These are phyloP conservation scores for Chrysopilus asiliformis DNA, from an alignment of 2,888 invertebrate species.

Conservation along the genomic window DNA sequence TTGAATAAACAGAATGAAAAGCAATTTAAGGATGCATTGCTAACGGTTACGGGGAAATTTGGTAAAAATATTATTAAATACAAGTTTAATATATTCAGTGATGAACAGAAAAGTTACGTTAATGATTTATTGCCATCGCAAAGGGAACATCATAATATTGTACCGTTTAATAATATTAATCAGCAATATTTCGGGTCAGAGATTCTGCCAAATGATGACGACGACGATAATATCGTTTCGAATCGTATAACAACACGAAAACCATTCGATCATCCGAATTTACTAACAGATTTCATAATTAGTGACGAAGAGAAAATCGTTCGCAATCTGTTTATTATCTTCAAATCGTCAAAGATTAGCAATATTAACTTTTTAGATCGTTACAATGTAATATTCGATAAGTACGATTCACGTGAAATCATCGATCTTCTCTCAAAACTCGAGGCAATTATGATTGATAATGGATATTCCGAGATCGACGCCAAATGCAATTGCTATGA, in stretches of 20 bases:
- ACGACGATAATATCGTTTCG: conserved; percentile 10
- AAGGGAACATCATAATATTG: conserved; percentile 2
- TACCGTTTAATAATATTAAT: conserved; percentile 12
- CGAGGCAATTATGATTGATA: conserved; percentile 28
- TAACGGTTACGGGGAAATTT: conserved; percentile 35
- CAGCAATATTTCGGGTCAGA: too few relatives aligned
- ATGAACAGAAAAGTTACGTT: conserved; percentile 31
- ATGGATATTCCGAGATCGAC: conserved; percentile 27
- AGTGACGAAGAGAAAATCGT: conserved; percentile 34
- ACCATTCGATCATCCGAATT: neutral
- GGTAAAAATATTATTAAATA: conserved; percentile 36
- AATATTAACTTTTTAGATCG: conserved; percentile 31
- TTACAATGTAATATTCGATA: conserved; percentile 32
- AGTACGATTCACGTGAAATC: conserved; percentile 31
- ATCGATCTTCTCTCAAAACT: conserved; percentile 28
- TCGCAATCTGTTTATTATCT: conserved; percentile 33
- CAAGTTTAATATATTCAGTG: conserved; percentile 34
- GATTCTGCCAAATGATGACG: too few relatives aligned
- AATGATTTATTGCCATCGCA: conserved; percentile 28
- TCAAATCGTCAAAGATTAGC: conserved; percentile 32
- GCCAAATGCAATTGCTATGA: conserved; percentile 31
- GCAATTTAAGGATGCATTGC: conserved; percentile 32
- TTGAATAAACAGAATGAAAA: too few relatives aligned
- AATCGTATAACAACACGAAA: conserved; percentile 2
- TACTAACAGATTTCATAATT: conserved; percentile 14